A percentile compares a stretch with the other conserved stretches of the same genome.
These are phyloP conservation scores for Harpagus bidentatus DNA, from an alignment of 2,113 vertebrate genomes.

Conservation along the genomic window DNA sequence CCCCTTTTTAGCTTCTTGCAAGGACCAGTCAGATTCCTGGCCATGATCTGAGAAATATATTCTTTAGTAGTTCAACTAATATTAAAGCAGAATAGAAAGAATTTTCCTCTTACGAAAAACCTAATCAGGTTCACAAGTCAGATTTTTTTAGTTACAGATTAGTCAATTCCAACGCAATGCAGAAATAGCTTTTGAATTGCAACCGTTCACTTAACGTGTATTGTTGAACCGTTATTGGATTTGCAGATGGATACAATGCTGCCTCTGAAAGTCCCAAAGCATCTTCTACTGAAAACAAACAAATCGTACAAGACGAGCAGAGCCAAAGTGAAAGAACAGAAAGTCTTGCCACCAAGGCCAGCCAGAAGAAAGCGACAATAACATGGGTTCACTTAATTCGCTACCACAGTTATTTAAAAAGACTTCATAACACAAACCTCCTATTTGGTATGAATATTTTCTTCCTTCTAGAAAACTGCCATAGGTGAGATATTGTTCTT, in stretches of 20 bases:
- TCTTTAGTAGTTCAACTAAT: background rate
- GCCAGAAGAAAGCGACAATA: constrained; percentile 10
- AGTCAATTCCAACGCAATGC: background rate
- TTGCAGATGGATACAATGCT: constrained; percentile 64
- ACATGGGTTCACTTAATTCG: constrained; percentile 79
- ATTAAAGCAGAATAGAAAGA: background rate
- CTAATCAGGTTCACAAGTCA: background rate
- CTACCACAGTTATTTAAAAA: constrained; percentile 77
- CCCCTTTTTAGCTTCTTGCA: background rate
- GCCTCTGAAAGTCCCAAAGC: background rate
- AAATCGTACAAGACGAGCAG: background rate
- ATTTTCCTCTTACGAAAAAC: background rate
- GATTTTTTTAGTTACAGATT: background rate
- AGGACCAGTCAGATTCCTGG: background rate
- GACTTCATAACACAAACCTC: constrained; percentile 69
- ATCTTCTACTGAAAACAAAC: background rate
- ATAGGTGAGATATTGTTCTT: background rate
- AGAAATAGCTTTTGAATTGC: background rate
- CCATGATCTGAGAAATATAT: background rate
- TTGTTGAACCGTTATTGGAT: background rate
- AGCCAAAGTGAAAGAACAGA: background rate
- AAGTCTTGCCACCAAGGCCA: background rate
- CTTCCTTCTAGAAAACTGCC: background rate
- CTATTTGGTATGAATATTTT: constrained; percentile 65
- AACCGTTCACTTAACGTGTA: background rate